phyloP scores from a whole-genome alignment of 2,113 vertebrate genomes.

The Girardinichthys multiradiatus region DNA sequence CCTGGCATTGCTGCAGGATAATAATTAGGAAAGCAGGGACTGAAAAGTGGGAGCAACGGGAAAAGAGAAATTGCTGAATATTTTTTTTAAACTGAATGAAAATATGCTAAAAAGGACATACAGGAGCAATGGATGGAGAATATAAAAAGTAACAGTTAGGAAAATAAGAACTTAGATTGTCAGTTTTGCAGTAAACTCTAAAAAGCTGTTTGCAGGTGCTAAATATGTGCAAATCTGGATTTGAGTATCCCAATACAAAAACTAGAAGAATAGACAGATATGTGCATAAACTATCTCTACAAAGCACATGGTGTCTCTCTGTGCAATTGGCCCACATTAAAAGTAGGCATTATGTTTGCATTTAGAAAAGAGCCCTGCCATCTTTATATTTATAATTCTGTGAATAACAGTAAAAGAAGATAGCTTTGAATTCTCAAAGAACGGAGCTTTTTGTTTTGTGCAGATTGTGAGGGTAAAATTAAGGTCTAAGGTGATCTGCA shows the following conservation, averaged over 20 bases:
- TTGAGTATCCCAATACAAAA: background rate
- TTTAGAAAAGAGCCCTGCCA: background rate
- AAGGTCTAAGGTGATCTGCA: too few species aligned
- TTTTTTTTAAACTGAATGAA: conserved; percentile 45
- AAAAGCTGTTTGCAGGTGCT: background rate
- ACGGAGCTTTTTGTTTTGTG: background rate
- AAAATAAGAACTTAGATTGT: conserved; percentile 25
- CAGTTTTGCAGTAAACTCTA: background rate
- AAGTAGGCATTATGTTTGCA: background rate
- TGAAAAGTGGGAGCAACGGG: conserved; percentile 7
- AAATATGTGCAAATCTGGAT: background rate
- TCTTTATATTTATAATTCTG: background rate
- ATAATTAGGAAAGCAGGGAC: conserved; percentile 26
- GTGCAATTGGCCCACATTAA: background rate
- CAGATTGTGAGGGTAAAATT: background rate
- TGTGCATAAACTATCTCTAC: background rate
- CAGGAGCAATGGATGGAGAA: conserved; percentile 35
- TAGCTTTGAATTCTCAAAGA: background rate
- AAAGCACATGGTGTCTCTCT: background rate
- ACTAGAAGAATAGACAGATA: background rate
- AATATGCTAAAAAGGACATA: conserved; percentile 36
- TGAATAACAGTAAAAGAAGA: background rate
- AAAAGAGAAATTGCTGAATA: conserved; percentile 49
- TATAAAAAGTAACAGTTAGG: background rate
- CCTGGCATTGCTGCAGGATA: conserved; percentile 28